phyloP scores from a whole-genome alignment of 1,140 invertebrate genomes.

The Eriosoma lanigerum region DNA sequence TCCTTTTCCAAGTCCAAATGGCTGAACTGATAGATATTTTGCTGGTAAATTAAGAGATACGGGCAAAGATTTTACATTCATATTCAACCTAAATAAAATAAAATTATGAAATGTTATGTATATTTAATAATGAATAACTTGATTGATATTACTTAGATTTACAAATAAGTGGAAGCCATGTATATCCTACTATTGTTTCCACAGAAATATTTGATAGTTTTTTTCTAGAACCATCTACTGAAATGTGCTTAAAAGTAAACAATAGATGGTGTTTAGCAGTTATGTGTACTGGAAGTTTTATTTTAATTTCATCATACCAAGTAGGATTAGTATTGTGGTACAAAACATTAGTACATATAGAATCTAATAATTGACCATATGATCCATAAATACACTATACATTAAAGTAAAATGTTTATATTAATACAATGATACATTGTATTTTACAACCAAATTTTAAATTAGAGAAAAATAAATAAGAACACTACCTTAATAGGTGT shows the following conservation, averaged over 20 bases:
- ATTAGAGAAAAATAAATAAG: neutral
- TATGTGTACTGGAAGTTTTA: conserved; percentile 76
- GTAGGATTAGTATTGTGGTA: conserved; percentile 79
- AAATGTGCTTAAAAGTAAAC: conserved; percentile 87
- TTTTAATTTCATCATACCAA: conserved; percentile 89
- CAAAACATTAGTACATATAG: conserved; percentile 70
- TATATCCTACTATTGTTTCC: conserved; percentile 86
- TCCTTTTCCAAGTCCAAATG: conserved; percentile 85
- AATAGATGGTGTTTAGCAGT: conserved; percentile 78
- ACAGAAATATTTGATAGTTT: conserved; percentile 68
- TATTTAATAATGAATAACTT: conserved; percentile 37
- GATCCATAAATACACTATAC: conserved; percentile 74
- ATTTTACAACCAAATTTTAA: neutral
- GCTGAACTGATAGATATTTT: conserved; percentile 85
- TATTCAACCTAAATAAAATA: conserved; percentile 62
- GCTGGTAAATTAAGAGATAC: conserved; percentile 82
- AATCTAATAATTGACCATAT: conserved; percentile 66
- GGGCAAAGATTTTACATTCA: conserved; percentile 76
- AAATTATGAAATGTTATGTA: neutral
- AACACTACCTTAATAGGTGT: conserved; percentile 66
- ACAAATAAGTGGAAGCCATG: conserved; percentile 82
- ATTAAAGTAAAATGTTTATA: conserved; percentile 55
- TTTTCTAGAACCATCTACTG: conserved; percentile 82
- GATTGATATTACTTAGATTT: conserved; percentile 72
- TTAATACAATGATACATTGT: too few relatives aligned